Evolutionary conservation across 2,113 vertebrate genomes (phyloP), one percentile per base, ranked within the genome.

Genomic region (Sinocyclocheilus anophthalmus): DNA sequence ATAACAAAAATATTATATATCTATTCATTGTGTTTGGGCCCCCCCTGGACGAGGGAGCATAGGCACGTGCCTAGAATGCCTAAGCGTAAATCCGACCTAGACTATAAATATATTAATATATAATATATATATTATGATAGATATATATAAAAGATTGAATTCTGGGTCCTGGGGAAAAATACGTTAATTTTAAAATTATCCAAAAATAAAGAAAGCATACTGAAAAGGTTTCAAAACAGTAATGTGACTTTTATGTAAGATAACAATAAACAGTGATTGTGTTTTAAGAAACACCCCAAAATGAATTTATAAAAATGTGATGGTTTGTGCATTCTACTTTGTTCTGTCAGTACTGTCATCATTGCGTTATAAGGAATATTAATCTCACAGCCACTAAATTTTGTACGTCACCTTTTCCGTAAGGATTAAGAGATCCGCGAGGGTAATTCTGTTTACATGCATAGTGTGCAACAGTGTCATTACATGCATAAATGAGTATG

Each of bases 401-500:
- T 37, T 0, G 0, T 26, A 70, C 3, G 12, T 70, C 81, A 70
- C 48, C 14, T 6, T 70, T 55, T 48, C 14, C 5, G 42, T 53
- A 22, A 70, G 33, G 61, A 81, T 67, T 24, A 81, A 81, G 42
- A 30, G 39, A 48, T 81, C 48, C 5, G 22, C 2, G 6, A 45
- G n/a, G 42, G 57, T 77, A 77, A 30, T 83, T 76, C 59, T 65
- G 26, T 81, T 81, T 81, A 30, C 77, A 1, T 42, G 3, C 20
- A 24, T 14, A 3, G 20, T 3, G 14, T 20, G 22, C 33, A 81
- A 30, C 45, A 67, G 65, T n/a, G 33, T 70, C 16, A 86, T 86
- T 86, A 72, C 77, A 16, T 73, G 18, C 77, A 86, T 81, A 86
- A 86, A 81, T 55, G 59, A 70, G 65, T 33, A 18, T 45, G 14